These are phyloP conservation scores for Rhabdophis nuchalis DNA, from an alignment of 2,797 vertebrate genomes.

Conservation along the genomic window DNA sequence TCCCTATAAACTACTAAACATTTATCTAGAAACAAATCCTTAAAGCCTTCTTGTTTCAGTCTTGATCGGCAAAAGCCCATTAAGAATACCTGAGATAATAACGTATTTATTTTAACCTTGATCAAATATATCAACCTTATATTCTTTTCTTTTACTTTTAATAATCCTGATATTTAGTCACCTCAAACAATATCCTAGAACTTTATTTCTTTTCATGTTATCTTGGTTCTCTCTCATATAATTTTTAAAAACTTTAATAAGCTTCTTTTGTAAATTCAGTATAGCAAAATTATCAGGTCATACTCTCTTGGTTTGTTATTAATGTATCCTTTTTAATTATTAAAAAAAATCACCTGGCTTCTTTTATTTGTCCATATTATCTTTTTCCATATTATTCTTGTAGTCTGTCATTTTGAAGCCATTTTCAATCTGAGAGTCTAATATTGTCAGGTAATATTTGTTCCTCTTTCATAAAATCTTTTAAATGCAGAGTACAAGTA, in stretches of 20 bases:
- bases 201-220: not conserved
- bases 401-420: not conserved
- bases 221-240: not conserved
- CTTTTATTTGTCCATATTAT: not conserved
- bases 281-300: not conserved
- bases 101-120: not conserved
- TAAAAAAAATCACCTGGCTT: not conserved
- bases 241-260: not conserved
- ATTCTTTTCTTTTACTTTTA: not conserved
- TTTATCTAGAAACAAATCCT: not conserved
- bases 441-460: not conserved
- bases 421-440: not conserved
- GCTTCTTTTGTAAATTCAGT: not conserved
- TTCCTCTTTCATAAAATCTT: not conserved
- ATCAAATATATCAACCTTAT: not conserved
- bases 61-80: not conserved
- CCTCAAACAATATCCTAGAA: not conserved
- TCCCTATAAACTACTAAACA: not conserved
- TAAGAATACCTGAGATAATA: not conserved
- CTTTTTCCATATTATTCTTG: not conserved
- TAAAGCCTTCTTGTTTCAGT: not conserved
- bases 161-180: not conserved
- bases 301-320: not conserved
- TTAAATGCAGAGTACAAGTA: not conserved
- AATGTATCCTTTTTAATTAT: not conserved